A percentile compares a stretch with the other conserved stretches of the same genome.
These are phyloP conservation scores for Cryptotermes secundus DNA, from an alignment of 1,140 invertebrate genomes.

Conservation along the genomic window DNA sequence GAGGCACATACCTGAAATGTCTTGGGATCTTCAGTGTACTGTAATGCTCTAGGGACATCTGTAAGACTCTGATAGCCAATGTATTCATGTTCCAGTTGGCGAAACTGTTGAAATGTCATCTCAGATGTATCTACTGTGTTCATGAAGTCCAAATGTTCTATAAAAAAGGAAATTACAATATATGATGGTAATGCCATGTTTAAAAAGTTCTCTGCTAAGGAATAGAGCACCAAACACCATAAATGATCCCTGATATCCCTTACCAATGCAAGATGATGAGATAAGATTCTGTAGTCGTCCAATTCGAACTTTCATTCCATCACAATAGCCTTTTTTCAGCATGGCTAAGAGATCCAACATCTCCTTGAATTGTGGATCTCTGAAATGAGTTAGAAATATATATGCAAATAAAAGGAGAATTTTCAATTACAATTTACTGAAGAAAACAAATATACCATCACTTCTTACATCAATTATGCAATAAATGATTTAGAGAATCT, in stretches of 20 bases:
- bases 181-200: too few species aligned
- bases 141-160: slow-evolving; percentile 96
- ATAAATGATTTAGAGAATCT: too few species aligned
- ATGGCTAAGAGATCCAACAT: slow-evolving; percentile 95
- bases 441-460: too few species aligned
- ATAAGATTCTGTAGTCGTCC: slow-evolving; percentile 95
- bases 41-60: slow-evolving; percentile 84
- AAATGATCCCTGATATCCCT: slow-evolving; percentile 30
- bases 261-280: slow-evolving; percentile 89
- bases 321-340: slow-evolving; percentile 95
- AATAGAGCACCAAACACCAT: not conserved
- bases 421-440: too few species aligned
- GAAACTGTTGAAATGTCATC: slow-evolving; percentile 75
- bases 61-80: slow-evolving; percentile 96
- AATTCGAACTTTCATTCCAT: slow-evolving; percentile 91
- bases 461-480: too few species aligned
- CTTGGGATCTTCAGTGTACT: slow-evolving; percentile 63
- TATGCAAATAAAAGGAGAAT: slow-evolving; percentile 1
- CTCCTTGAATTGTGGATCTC: slow-evolving; percentile 95
- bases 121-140: slow-evolving; percentile 67
- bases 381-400: slow-evolving; percentile 43
- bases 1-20: slow-evolving; percentile 27
- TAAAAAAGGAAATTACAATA: slow-evolving; percentile 41
- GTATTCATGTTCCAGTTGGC: slow-evolving; percentile 87
- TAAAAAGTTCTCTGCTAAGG: too few species aligned